Conservation (phyloP, 2,797 vertebrate genomes). For the Thaleichthys pacificus region DNA sequence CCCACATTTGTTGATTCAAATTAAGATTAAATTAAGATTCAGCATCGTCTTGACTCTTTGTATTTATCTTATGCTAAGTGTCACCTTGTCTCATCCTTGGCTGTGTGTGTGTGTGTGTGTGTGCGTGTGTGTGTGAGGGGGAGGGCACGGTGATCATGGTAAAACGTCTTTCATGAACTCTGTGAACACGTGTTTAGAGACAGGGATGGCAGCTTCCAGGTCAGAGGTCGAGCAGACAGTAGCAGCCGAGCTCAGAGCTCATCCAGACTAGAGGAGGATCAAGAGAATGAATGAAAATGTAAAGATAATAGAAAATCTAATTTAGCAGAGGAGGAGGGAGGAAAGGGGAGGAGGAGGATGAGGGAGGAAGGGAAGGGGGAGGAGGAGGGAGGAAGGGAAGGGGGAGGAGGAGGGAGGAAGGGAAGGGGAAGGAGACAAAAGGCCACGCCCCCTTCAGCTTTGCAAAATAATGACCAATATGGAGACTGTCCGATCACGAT, state of each 20-base stretch:
- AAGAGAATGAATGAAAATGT: neutral
- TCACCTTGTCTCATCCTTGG: constrained; percentile 11
- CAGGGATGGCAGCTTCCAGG: too few species aligned
- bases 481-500: constrained; percentile 86
- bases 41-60: constrained; percentile 1
- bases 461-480: constrained; percentile 95
- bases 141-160: constrained; percentile 37
- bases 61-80: constrained; percentile 24
- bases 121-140: constrained; percentile 4
- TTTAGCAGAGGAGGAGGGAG: constrained; percentile 79
- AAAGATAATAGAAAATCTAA: constrained; percentile 91
- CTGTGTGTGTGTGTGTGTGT: neutral
- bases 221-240: too few species aligned
- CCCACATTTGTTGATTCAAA: constrained; percentile 29
- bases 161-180: constrained; percentile 16
- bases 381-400: constrained; percentile 49
- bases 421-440: constrained; percentile 3
- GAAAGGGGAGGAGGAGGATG: constrained; percentile 29
- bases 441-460: constrained; percentile 80
- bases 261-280: too few species aligned
- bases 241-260: too few species aligned
- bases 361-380: constrained; percentile 54
- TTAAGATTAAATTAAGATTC: constrained; percentile 47
- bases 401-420: constrained; percentile 20
- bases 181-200: too few species aligned